A percentile compares a stretch with the other conserved stretches of the same genome.
Evolutionary conservation across 2,888 invertebrate genomes (phyloP).

Genomic region (Stenichneumon culpator): DNA sequence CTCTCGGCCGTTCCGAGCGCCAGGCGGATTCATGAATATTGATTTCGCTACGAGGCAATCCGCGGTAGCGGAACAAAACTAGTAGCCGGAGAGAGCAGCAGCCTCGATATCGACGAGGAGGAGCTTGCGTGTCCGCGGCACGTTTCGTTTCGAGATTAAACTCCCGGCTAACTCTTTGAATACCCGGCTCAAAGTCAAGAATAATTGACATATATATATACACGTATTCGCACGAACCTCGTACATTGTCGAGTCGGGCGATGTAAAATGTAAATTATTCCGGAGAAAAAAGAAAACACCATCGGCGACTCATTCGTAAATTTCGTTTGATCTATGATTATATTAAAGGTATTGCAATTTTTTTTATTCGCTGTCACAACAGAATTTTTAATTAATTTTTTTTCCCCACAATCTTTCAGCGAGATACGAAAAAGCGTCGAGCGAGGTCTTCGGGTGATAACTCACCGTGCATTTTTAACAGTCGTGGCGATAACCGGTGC

Average conservation of each 20-base stretch:
- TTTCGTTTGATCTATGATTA: too few species aligned
- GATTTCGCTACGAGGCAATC: slow-evolving; percentile 60
- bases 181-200: slow-evolving; percentile 22
- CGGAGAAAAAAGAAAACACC: neutral
- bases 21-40: slow-evolving; percentile 61
- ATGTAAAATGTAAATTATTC: neutral
- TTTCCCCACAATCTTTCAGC: neutral
- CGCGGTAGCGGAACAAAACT: slow-evolving; percentile 50
- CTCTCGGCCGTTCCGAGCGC: slow-evolving; percentile 28
- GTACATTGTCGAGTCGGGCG: neutral
- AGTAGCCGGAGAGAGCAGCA: slow-evolving; percentile 2
- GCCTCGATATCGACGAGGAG: slow-evolving; percentile 6
- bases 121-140: slow-evolving; percentile 50
- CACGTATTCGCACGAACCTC: neutral
- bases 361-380: too few species aligned
- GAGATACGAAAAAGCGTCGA: neutral
- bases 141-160: slow-evolving; percentile 53
- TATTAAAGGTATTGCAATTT: too few species aligned
- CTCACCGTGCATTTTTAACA: slow-evolving; percentile 72
- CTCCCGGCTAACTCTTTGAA: slow-evolving; percentile 25
- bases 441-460: slow-evolving; percentile 67
- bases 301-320: neutral
- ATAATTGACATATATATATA: slow-evolving; percentile 6
- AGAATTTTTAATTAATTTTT: too few species aligned
- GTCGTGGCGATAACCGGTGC: slow-evolving; percentile 71